Evolutionary conservation across 2,888 invertebrate species (phyloP).

Genomic region (Antheraea assamensis): DNA sequence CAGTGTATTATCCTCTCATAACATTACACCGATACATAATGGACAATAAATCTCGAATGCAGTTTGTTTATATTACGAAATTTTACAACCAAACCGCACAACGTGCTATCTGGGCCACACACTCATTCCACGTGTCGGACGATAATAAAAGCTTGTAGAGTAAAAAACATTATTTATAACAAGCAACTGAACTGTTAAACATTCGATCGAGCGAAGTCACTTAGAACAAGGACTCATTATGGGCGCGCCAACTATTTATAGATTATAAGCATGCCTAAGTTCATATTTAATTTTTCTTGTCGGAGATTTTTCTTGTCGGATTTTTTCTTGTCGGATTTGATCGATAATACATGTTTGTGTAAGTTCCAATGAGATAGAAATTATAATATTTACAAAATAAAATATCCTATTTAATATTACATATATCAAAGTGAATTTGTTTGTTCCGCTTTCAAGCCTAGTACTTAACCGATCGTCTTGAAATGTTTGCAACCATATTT

Average conservation of each 20-base stretch:
- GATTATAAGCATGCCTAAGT: conserved; percentile 19
- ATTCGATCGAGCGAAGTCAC: conserved; percentile 20
- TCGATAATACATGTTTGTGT: neutral
- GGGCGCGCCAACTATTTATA: conserved; percentile 64
- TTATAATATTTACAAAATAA: no score
- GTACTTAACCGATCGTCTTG: no score
- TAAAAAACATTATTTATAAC: conserved; percentile 29
- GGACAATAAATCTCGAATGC: conserved; percentile 38
- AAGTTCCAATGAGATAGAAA: neutral
- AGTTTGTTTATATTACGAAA: conserved; percentile 38
- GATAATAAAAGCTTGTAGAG: conserved; percentile 35
- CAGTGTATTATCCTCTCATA: conserved; percentile 31
- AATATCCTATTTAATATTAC: no score
- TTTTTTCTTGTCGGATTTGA: neutral
- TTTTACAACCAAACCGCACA: conserved; percentile 31
- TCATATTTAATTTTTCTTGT: neutral
- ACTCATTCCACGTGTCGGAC: conserved; percentile 31
- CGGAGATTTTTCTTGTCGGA: neutral
- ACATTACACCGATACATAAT: conserved; percentile 44
- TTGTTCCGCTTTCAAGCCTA: no score
- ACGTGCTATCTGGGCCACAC: conserved; percentile 30
- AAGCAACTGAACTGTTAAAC: conserved; percentile 17
- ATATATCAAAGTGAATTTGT: no score
- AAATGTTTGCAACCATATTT: no score
- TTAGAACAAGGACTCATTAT: conserved; percentile 71